Evolutionary conservation across 2,888 invertebrate genomes (phyloP), one percentile per base, ranked within the genome.

Genomic region (Ecliptopera silaceata): DNA sequence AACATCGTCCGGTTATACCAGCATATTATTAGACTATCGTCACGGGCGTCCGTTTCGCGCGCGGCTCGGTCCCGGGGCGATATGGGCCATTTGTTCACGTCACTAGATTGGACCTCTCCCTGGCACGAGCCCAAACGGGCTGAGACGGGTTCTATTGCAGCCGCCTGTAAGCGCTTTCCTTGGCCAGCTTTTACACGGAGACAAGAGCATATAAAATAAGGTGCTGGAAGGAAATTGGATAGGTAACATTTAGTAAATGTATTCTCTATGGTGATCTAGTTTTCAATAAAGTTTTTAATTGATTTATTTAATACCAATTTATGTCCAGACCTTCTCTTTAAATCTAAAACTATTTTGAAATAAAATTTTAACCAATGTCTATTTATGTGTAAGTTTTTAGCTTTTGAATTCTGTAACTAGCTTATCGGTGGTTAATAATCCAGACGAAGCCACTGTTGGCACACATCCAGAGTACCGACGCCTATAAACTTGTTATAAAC

Each of bases 41-140:
- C 36, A 11, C 17, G 12, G 15, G 17, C 29, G 42, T 42, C 22
- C 32, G 15, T 43, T 15, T 18, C 17, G 22, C 22, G 29, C 15
- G 31, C 2, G 26, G 10, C 18, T 3, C 11, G 13, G 46, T 10
- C 41, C 46, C 53, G 32, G 32, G 13, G 29, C 43, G 53, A 41
- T 43, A 15, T n/a, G 36, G 31, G 38, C 44, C 49, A 32, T 55
- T 55, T 49, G 39, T 55, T 38, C 49, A 29, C 39, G 55, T 55
- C 55, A 49, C 11, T 22, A 47, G 48, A 48, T 38, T 11, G 48
- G 47, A 18, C 43, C 43, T 8, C 10, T 22, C n/a, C 6, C 50
- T 56, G 56, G 56, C 56, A 18, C 51, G 43, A 32, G 22, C 56
- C 56, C 56, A 56, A 50, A 18, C 51, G 43, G 38, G 38, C 56